phyloP scores from a whole-genome alignment of 2,888 invertebrate genomes.

The Mythimna pallens region DNA sequence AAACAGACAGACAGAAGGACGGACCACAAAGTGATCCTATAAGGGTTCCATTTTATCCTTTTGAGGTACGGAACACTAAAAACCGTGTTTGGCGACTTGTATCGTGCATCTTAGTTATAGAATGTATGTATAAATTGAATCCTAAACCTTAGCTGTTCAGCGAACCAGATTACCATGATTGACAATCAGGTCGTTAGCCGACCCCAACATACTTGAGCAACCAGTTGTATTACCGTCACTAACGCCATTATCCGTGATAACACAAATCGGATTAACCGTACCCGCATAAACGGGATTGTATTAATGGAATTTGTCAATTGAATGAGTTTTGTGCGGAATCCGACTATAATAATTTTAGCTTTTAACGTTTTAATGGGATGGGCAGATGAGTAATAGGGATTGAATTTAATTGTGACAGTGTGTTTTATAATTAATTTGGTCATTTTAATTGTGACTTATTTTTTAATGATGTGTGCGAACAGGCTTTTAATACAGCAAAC shows the following conservation, averaged over 20 bases:
- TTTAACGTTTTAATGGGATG: conserved; percentile 13
- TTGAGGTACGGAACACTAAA: too few relatives aligned
- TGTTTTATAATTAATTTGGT: conserved; percentile 15
- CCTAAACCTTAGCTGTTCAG: neutral
- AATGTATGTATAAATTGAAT: too few relatives aligned
- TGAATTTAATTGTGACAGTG: neutral
- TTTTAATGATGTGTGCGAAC: too few relatives aligned
- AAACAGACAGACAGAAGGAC: too few relatives aligned
- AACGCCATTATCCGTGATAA: conserved; percentile 32
- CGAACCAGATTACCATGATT: conserved; percentile 22
- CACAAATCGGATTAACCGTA: conserved; percentile 50
- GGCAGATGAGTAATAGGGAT: neutral
- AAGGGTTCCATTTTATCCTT: too few relatives aligned
- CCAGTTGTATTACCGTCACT: conserved; percentile 29
- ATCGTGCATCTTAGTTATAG: too few relatives aligned
- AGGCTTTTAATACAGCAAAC: too few relatives aligned
- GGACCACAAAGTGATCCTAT: too few relatives aligned
- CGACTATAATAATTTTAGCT: conserved; percentile 40
- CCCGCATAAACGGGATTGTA: conserved; percentile 49
- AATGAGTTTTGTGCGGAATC: conserved; percentile 33
- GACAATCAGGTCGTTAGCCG: neutral
- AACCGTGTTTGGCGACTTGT: too few relatives aligned
- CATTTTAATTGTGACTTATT: too few relatives aligned
- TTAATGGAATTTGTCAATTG: conserved; percentile 54
- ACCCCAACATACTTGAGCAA: conserved; percentile 14